These are phyloP conservation scores for Euzophera pinguis DNA, from an alignment of 2,888 invertebrate species.

Conservation along the genomic window DNA sequence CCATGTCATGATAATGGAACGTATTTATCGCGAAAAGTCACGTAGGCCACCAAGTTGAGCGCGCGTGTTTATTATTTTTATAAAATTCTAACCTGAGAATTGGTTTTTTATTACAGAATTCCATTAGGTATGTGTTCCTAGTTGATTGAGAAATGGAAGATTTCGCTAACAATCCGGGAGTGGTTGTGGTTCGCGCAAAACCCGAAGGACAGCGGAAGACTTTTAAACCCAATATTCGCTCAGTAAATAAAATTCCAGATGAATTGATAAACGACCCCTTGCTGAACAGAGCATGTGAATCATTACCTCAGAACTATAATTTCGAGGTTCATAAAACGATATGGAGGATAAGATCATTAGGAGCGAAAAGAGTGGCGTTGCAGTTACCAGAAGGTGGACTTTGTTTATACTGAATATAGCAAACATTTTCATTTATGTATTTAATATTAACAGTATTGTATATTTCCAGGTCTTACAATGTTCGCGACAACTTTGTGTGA, in stretches of 20 bases:
- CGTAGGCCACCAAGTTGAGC: slow-evolving; percentile 56
- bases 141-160: slow-evolving; percentile 50
- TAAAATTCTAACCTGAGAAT: slow-evolving; percentile 38
- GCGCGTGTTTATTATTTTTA: slow-evolving; percentile 61
- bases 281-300: slow-evolving; percentile 85
- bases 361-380: slow-evolving; percentile 92
- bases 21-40: slow-evolving; percentile 58
- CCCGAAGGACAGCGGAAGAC: slow-evolving; percentile 85
- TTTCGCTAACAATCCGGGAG: slow-evolving; percentile 52
- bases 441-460: not conserved
- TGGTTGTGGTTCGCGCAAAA: slow-evolving; percentile 88
- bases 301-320: slow-evolving; percentile 95
- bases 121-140: slow-evolving; percentile 14
- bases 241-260: slow-evolving; percentile 89
- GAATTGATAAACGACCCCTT: slow-evolving; percentile 87
- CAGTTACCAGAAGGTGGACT: slow-evolving; percentile 95
- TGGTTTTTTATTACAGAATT: slow-evolving; percentile 14
- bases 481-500: slow-evolving; percentile 96
- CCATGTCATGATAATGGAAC: slow-evolving; percentile 35
- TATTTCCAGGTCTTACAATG: slow-evolving; percentile 84
- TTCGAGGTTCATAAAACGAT: slow-evolving; percentile 99
- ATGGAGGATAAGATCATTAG: slow-evolving; percentile 94
- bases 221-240: slow-evolving; percentile 85
- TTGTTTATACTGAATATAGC: not conserved
- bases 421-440: not conserved